phyloP scores from a whole-genome alignment of 2,888 invertebrate genomes.

The Azorinus chamasolen region DNA sequence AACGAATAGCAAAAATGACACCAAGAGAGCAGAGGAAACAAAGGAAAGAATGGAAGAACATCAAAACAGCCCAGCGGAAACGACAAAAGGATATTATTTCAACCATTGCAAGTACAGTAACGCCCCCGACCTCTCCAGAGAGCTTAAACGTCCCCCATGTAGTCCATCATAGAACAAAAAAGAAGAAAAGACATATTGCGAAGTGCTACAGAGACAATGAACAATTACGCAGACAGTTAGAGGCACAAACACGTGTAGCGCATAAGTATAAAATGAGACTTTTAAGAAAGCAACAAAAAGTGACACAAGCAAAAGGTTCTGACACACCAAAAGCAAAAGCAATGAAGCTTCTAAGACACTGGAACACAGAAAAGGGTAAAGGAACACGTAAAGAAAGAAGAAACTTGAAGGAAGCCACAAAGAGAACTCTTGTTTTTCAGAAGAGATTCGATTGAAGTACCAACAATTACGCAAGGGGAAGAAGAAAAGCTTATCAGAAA shows the following conservation, averaged over 20 bases:
- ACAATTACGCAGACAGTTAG: neutral
- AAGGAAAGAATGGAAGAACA: neutral
- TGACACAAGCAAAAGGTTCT: neutral
- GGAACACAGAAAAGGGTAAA: neutral
- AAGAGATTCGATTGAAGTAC: neutral
- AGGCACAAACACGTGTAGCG: neutral
- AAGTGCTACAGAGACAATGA: conserved; percentile 4
- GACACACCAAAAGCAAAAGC: conserved; percentile 14
- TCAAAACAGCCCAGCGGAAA: neutral
- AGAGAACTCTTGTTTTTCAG: conserved; percentile 4
- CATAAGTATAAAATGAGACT: conserved; percentile 1
- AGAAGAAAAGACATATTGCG: neutral
- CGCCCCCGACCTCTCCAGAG: too few species aligned
- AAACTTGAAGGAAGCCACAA: neutral
- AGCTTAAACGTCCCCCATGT: neutral
- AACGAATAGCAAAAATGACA: neutral
- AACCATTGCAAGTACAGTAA: too few species aligned
- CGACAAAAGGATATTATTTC: neutral
- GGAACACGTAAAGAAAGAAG: neutral
- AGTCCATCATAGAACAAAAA: neutral
- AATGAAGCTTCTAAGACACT: neutral
- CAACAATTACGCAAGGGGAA: neutral
- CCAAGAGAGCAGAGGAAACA: neutral
- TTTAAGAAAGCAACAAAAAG: neutral
- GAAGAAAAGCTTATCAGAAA: neutral